Evolutionary conservation across 2,113 vertebrate species (phyloP).

Genomic region (Sebastes schlegelii): DNA sequence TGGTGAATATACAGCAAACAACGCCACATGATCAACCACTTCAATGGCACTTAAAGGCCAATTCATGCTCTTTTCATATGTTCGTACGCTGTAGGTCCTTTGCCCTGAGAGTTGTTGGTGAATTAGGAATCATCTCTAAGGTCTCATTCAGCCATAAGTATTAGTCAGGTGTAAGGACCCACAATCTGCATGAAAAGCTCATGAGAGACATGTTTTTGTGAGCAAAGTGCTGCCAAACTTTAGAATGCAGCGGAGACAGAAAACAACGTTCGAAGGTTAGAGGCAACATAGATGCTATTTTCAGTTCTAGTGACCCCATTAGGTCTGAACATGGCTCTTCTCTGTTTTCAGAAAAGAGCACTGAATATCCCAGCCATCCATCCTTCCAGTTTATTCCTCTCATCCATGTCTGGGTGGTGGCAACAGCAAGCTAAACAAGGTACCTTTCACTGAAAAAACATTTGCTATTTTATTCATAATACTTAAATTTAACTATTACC

Average conservation of each 20-base stretch:
- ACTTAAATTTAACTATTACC: constrained; percentile 59
- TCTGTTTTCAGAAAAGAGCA: background rate
- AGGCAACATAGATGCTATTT: constrained; percentile 8
- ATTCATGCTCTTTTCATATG: constrained; percentile 16
- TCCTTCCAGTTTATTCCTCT: constrained; percentile 14
- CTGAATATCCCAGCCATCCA: constrained; percentile 12
- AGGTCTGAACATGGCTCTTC: constrained; percentile 7
- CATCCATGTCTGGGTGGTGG: background rate
- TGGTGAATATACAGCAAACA: constrained; percentile 31
- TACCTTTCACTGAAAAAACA: constrained; percentile 49
- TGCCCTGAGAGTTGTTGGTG: constrained; percentile 30
- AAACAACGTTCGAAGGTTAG: constrained; percentile 11
- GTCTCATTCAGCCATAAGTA: constrained; percentile 22
- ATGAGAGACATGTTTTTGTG: background rate
- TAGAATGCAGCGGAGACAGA: background rate
- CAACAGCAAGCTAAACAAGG: constrained; percentile 44
- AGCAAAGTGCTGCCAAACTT: background rate
- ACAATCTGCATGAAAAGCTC: background rate
- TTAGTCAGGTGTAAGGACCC: background rate
- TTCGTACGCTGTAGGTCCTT: background rate
- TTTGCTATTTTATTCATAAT: constrained; percentile 63
- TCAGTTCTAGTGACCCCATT: constrained; percentile 33
- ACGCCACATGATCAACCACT: constrained; percentile 23
- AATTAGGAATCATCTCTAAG: constrained; percentile 4
- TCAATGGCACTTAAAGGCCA: constrained; percentile 25